Evolutionary conservation across 1,140 invertebrate genomes (phyloP), one percentile per base, ranked within the genome.

Genomic region (Aphaenogaster ashmeadi): DNA sequence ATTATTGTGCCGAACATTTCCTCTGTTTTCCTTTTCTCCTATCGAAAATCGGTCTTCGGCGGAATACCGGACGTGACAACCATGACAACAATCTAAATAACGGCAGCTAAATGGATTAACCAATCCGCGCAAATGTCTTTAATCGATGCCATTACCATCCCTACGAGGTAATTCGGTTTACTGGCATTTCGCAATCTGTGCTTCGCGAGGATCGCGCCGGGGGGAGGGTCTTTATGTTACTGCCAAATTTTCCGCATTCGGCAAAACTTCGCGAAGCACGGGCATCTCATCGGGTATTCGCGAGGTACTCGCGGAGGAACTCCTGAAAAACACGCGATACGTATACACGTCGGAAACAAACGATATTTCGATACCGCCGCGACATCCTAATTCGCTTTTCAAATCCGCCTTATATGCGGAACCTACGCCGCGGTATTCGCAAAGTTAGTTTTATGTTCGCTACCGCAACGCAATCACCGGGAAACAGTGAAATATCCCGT

Each of bases 361-460:
- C 74, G 90, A 85, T 86, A 88, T 81, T 85, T 90, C 88, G 88
- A 90, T 91, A 81, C 88, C 2, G 52, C 44, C 64, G 79, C 88
- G 78, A 90, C 88, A 90, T 90, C 72, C 89, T 90, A 90, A 90
- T 90, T 90, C 88, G 71, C 60, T 69, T 54, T 71, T 56, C 64
- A 81, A 74, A 88, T 81, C 58, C 75, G 69, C 71, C 71, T 69
- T 71, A 52, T 86, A 21, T 56, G 60, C 67, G 77, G 47, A 80
- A 66, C 67, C 77, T 50, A 41, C 80, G 67, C 36, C 74, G 41
- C 7, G 18, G 56, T 18, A 60, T 74, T 87, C 78, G 78, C 71
- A 86, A 90, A 90, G 84, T 89, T 89, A 87, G 89, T 90, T 90
- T 87, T 74, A 81, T 52, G 74, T 77, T 89, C 78, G 88, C 41